A percentile compares a stretch with the other conserved stretches of the same genome.
phyloP scores from a whole-genome alignment of 2,888 invertebrate species.

The Chaetogeoica ovagalla region DNA sequence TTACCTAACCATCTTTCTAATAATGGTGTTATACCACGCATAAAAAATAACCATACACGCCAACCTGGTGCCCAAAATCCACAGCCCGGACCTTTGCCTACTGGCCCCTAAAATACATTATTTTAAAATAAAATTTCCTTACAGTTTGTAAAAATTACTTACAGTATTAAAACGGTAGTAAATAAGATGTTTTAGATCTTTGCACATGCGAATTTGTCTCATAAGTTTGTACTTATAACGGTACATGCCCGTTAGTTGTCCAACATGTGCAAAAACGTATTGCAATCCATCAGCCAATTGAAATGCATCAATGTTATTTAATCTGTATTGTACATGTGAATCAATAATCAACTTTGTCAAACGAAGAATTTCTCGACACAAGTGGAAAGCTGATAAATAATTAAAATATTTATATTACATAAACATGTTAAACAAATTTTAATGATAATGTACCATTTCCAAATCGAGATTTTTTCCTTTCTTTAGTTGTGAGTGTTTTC shows the following conservation, averaged over 20 bases:
- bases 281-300: conserved; percentile 97
- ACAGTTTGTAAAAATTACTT: conserved; percentile 60
- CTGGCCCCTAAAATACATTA: conserved; percentile 74
- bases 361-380: conserved; percentile 98
- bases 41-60: conserved; percentile 99
- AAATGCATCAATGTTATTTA: conserved; percentile 99
- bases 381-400: conserved; percentile 81
- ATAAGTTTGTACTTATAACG: conserved; percentile 98
- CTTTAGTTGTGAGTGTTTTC: conserved; percentile 98
- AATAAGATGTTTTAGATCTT: conserved; percentile 97
- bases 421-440: background rate
- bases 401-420: conserved; percentile 28
- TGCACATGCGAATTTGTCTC: conserved; percentile 99
- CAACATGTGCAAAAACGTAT: conserved; percentile 99
- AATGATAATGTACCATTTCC: conserved; percentile 74
- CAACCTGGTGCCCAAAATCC: conserved; percentile 99
- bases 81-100: conserved; percentile 97
- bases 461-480: conserved; percentile 96
- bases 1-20: conserved; percentile 99
- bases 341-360: conserved; percentile 98
- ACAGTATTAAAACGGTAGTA: conserved; percentile 99
- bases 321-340: conserved; percentile 97
- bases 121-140: background rate
- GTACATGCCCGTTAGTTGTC: conserved; percentile 99
- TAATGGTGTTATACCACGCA: conserved; percentile 97